These are phyloP conservation scores for Acanthurus lineatus DNA, from an alignment of 2,797 vertebrate species.

Conservation along the genomic window DNA sequence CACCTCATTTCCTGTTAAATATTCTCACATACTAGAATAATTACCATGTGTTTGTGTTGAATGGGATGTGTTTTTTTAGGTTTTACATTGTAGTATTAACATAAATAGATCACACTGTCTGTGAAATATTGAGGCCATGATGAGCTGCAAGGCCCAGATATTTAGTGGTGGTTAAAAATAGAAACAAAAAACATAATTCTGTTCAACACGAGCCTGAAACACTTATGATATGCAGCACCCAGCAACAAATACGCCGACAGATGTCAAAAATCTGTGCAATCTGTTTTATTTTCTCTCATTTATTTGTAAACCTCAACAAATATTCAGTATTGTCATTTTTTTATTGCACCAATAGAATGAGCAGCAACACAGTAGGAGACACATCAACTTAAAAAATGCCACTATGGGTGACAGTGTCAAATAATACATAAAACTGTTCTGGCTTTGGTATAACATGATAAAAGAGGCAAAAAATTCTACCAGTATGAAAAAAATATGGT, in stretches of 20 bases:
- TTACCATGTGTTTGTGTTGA: too few relatives aligned
- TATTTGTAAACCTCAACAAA: slow-evolving; percentile 14
- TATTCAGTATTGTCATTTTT: slow-evolving; percentile 11
- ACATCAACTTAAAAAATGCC: slow-evolving; percentile 11
- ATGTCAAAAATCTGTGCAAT: not conserved
- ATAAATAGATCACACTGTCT: slow-evolving; percentile 8
- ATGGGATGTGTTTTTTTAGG: not conserved
- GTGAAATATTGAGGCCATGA: slow-evolving; percentile 1
- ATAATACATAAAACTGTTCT: slow-evolving; percentile 30
- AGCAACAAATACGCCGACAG: not conserved
- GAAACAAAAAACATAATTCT: not conserved
- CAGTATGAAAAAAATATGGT: not conserved
- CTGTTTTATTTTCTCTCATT: not conserved
- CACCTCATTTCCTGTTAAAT: not conserved
- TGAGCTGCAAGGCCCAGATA: not conserved
- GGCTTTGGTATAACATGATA: slow-evolving; percentile 61
- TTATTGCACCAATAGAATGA: slow-evolving; percentile 63
- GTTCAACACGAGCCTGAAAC: not conserved
- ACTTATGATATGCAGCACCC: not conserved
- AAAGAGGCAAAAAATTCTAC: slow-evolving; percentile 32
- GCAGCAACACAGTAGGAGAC: slow-evolving; percentile 30
- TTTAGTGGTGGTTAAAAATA: not conserved
- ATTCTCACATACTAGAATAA: too few relatives aligned
- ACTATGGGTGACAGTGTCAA: slow-evolving; percentile 10
- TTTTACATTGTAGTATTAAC: not conserved